Percentiles rank a stretch among this genome's conserved stretches.
Conservation (phyloP, 1,140 invertebrate genomes). For the Ridgeia piscesae region DNA sequence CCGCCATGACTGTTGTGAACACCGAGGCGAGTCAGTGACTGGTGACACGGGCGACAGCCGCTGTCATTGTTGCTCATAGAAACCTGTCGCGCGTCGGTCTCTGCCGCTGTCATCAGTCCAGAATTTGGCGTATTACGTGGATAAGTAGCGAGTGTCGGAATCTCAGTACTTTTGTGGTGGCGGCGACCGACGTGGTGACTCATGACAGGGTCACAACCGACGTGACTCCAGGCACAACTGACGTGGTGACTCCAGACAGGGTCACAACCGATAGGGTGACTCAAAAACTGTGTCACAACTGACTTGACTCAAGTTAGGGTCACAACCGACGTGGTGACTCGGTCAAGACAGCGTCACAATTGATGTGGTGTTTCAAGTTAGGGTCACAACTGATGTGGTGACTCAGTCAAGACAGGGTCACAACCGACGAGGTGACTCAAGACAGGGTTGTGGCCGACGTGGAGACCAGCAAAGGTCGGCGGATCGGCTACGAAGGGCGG, state of each 20-base stretch:
- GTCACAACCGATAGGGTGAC: too few relatives aligned
- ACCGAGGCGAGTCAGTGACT: not conserved
- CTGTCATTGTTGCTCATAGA: not conserved
- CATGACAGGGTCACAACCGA: too few relatives aligned
- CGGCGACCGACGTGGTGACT: not conserved
- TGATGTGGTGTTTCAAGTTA: too few relatives aligned
- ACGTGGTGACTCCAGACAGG: not conserved
- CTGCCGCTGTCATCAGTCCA: not conserved
- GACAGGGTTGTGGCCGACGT: not conserved
- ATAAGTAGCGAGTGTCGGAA: not conserved
- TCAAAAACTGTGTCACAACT: not conserved
- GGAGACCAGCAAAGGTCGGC: not conserved
- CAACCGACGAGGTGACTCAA: not conserved
- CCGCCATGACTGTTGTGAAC: not conserved
- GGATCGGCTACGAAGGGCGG: not conserved
- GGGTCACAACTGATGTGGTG: too few relatives aligned
- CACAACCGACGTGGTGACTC: not conserved
- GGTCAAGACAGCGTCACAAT: too few relatives aligned
- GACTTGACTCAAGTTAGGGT: not conserved
- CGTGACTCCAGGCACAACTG: not conserved
- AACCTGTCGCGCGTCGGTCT: not conserved
- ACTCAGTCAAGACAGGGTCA: not conserved
- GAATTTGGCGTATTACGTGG: not conserved
- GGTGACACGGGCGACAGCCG: not conserved
- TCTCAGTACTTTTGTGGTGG: not conserved